Evolutionary conservation across 1,140 invertebrate species (phyloP), one percentile per base, ranked within the genome.

Genomic region (Octopus sinensis): DNA sequence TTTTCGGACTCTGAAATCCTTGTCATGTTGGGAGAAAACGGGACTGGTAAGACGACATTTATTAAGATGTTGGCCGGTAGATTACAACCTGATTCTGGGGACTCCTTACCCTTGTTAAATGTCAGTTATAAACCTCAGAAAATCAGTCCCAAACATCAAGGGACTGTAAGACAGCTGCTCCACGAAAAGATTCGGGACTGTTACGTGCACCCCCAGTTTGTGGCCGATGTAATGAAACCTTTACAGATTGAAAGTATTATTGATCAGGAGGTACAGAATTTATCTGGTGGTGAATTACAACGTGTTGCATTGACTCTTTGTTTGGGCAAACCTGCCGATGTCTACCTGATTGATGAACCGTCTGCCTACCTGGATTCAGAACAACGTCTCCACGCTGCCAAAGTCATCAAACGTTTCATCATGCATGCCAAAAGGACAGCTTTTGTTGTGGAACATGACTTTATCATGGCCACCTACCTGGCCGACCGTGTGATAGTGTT

Each of bases 121-220:
- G 98, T 99, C 86, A 99, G 97, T 91, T 99, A 99, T 92, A 99
- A 99, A 91, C 98, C 98, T 68, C 98, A 99, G 92, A 99, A 99
- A 90, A 99, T 99, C 87, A 98, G 97, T 87, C 98, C 98, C 0
- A 99, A 99, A 91, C 97, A 95, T 43, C 95, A 97, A 82, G 97
- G 97, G 30, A 93, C 96, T 83, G 98, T 99, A 1, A 93, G 96
- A 53, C 94, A 96, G 86, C 91, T 99, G 84, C 91, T 99, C 76
- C 96, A 98, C 88, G 96, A 99, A 81, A 98, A 98, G 89, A 98
- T 99, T 87, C 93, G 96, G 83, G 97, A 99, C 92, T 96, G 97
- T 52, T 99, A 98, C 89, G 92, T 97, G 82, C 98, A 99, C 93
- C 98, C 98, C 23, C 95, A 96, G 92, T 99, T 99, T 91, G 95